Base-by-base conservation (phyloP, 2,113 vertebrate genomes). In the Sigmodon hispidus region DNA sequence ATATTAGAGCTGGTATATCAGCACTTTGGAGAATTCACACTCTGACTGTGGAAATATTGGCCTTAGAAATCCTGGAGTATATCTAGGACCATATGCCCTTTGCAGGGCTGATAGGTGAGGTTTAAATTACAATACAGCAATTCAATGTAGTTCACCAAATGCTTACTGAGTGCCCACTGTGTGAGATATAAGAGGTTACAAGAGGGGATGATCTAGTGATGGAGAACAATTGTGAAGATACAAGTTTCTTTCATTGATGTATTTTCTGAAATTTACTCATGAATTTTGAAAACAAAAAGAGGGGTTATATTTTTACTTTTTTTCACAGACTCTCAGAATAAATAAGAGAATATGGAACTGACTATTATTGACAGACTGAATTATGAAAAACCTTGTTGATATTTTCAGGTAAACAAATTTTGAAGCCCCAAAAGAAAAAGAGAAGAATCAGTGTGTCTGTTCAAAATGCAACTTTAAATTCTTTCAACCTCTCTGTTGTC, bases 371-470 rank as follows among this genome's bases (percentile, higher is more conserved):
- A 96, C 59, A 94, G 80, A 90, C 13, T 81, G 70, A 92, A 86
- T 96, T 91, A 85, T 76, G 2, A 52, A 96, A 96, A 94, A 73
- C 70, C 61, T 45, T 93, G n/a, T 79, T 72, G 73, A 86, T 50
- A 81, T 88, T 75, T 89, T 93, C 95, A 98, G 80, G 90, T 97
- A 95, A 94, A 95, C 69, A 63, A 65, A 85, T 96, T 12, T 92
- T 81, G n/a, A 97, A 1, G 45, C 84, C 61, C 84, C 94, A 92
- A 50, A 40, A 77, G 84, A 96, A 96, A 95, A 95, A 90, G 77
- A 96, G 96, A 48, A 80, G 96, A 95, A 92, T 88, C 96, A 90
- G 31, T 94, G 61, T 77, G 40, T 55, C 52, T 95, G 67, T 81
- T 97, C 73, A 96, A 95, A 97, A n/a, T 43, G 94, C 69, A 95